Evolutionary conservation across 2,113 vertebrate species (phyloP).

Genomic region (Natator depressus): DNA sequence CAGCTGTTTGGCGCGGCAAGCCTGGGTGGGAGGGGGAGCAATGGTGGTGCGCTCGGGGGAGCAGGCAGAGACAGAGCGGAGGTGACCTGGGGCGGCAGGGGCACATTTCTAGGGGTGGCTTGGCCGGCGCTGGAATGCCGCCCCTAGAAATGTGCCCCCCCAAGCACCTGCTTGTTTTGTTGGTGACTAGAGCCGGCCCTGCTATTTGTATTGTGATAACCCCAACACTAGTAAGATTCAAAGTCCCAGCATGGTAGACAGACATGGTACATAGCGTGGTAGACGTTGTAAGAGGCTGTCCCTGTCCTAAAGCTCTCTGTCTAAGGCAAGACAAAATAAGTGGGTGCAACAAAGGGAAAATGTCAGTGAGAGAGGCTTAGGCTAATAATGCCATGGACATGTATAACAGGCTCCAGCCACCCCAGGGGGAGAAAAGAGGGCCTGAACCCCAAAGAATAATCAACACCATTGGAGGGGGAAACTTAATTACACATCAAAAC

Average conservation of each 20-base stretch:
- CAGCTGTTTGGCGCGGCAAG: too few relatives aligned
- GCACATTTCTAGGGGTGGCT: too few relatives aligned
- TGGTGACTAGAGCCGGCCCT: too few relatives aligned
- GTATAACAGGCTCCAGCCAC: neutral
- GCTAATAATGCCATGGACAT: neutral
- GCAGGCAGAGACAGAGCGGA: too few relatives aligned
- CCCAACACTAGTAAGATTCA: neutral
- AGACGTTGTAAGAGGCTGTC: neutral
- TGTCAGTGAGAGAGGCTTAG: neutral
- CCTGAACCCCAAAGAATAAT: neutral
- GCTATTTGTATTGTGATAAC: neutral
- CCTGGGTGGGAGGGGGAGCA: too few relatives aligned
- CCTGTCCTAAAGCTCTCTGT: neutral
- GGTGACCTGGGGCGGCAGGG: too few relatives aligned
- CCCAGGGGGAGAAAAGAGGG: neutral
- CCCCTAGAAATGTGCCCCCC: too few relatives aligned
- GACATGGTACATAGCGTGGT: too few relatives aligned
- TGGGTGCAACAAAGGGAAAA: neutral
- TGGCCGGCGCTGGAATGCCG: too few relatives aligned
- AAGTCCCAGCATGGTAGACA: neutral
- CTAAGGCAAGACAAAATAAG: neutral
- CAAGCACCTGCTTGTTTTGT: too few relatives aligned
- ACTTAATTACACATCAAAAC: neutral
- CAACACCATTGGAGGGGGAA: neutral
- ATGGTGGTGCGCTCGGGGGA: too few relatives aligned